Percentiles rank a stretch among this genome's conserved stretches.
Conservation (phyloP, 2,888 invertebrate species). For the Mesochorus sp. region DNA sequence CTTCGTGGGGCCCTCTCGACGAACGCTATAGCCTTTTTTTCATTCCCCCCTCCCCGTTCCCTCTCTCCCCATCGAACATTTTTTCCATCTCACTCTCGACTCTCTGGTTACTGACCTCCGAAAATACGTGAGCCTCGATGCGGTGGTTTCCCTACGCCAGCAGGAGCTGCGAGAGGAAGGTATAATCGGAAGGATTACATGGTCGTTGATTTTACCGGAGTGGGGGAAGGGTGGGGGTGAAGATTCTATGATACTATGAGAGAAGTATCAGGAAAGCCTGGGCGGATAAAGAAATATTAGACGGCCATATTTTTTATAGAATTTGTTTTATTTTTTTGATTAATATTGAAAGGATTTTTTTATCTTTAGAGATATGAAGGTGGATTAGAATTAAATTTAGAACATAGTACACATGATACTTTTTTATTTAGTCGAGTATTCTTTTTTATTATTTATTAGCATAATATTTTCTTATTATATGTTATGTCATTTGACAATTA, state of each 20-base stretch:
- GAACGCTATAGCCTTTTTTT: conserved; percentile 33
- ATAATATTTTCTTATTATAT: too few species aligned
- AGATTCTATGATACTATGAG: background rate
- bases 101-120: conserved; percentile 81
- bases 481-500: too few species aligned
- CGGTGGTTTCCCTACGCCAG: conserved; percentile 1
- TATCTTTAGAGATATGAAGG: too few species aligned
- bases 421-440: too few species aligned
- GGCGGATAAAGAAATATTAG: background rate
- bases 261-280: background rate
- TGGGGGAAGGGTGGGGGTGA: background rate
- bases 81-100: conserved; percentile 73
- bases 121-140: conserved; percentile 71
- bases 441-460: too few species aligned
- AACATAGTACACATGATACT: too few species aligned
- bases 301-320: background rate
- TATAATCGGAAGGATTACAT: background rate
- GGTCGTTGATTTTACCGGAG: background rate
- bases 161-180: background rate
- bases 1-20: conserved; percentile 67
- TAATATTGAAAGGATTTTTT: too few species aligned
- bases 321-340: too few species aligned
- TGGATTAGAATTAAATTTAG: too few species aligned
- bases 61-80: conserved; percentile 46
- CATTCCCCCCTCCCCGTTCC: conserved; percentile 13